Base-by-base conservation (phyloP, 2,888 invertebrate species). In the Hypomecis punctinalis region DNA sequence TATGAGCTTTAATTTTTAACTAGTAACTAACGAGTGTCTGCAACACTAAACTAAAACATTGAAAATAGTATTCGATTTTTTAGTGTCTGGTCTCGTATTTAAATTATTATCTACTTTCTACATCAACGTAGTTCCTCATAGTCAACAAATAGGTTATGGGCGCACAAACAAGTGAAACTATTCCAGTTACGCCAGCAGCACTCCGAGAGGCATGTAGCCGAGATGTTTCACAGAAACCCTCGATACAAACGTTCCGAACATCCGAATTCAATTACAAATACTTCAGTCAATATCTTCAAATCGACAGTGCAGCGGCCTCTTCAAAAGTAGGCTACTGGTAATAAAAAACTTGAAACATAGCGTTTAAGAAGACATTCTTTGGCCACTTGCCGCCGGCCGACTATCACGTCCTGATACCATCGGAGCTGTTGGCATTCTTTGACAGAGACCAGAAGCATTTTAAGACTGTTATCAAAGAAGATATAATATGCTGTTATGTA, bases 331-430 rank as follows among this genome's bases (percentile, higher is more conserved):
- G 74, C 73, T 74, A 75, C 75, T 72, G 74, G 71, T 72, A 67
- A 67, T 76, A 70, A 79, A 77, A 78, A 76, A 71, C 66, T 70
- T 72, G 63, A 70, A 74, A 69, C 71, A 71, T 70, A 60, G 72
- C 67, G 67, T 70, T 69, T 72, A 67, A 71, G 71, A 70, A 67
- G 75, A 72, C 77, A 82, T 84, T 83, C 81, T 70, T 77, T 71
- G 76, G 73, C 69, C 69, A 72, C 71, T 68, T 64, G 74, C 75
- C 76, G 77, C 76, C 78, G 77, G 69, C 70, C 70, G 36, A 71
- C 81, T 80, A 84, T 85, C 86, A 83, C 73, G 73, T 67, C 73
- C 53, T 72, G 86, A 87, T 86, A 83, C 72, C 72, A 89, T 88
- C 88, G 73, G 74, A 73, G 76, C 74, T 75, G 77, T 76, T 78